Evolutionary conservation across 2,113 vertebrate species (phyloP).

Genomic region (Hippocampus mohnikei): DNA sequence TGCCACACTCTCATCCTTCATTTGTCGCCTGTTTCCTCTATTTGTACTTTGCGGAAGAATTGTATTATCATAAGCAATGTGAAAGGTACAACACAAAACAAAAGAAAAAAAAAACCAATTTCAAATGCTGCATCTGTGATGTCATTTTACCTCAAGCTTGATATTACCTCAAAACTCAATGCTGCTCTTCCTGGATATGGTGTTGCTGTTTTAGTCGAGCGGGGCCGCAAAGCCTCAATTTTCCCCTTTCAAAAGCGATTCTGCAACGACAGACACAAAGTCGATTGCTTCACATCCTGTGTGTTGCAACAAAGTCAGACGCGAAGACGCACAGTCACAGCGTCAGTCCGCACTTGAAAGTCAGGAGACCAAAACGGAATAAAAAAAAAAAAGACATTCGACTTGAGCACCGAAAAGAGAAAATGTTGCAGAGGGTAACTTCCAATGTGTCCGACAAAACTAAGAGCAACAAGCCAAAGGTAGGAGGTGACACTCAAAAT

Average conservation of each 20-base stretch:
- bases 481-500: slow-evolving; percentile 38
- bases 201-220: slow-evolving; percentile 19
- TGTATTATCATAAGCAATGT: neutral
- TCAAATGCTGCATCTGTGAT: neutral
- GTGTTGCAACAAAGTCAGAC: slow-evolving; percentile 65
- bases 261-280: slow-evolving; percentile 40
- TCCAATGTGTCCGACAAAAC: slow-evolving; percentile 75
- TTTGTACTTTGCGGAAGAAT: neutral
- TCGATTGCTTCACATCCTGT: slow-evolving; percentile 75
- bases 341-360: slow-evolving; percentile 35
- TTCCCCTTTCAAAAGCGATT: slow-evolving; percentile 55
- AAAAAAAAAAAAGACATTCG: slow-evolving; percentile 11
- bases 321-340: slow-evolving; percentile 19
- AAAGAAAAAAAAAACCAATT: neutral
- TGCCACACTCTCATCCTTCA: too few species aligned
- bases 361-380: slow-evolving; percentile 11
- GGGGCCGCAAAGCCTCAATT: slow-evolving; percentile 57
- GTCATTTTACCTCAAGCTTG: neutral
- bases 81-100: neutral
- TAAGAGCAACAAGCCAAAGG: slow-evolving; percentile 74
- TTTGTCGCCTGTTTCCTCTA: too few species aligned
- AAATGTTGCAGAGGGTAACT: slow-evolving; percentile 72
- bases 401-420: slow-evolving; percentile 10
- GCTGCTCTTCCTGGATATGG: slow-evolving; percentile 52
- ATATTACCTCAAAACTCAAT: slow-evolving; percentile 7